Evolutionary conservation across 1,140 invertebrate genomes (phyloP).

Genomic region (Agrypnia vestita): DNA sequence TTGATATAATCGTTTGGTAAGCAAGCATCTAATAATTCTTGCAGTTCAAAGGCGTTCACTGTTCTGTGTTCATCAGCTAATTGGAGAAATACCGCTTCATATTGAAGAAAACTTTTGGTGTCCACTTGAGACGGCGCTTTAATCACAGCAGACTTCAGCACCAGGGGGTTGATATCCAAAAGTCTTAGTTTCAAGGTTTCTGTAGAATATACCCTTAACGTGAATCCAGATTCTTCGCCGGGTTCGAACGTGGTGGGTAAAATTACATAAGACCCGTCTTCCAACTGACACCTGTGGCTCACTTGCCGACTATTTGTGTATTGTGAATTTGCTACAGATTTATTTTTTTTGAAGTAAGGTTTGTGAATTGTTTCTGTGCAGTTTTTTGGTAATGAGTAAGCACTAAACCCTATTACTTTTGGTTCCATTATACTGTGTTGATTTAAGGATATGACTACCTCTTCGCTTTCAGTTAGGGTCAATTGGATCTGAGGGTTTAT

Average conservation of each 20-base stretch:
- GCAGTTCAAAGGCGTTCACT: conserved; percentile 93
- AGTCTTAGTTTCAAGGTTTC: conserved; percentile 89
- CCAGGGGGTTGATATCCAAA: conserved; percentile 82
- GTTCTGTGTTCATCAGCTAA: conserved; percentile 91
- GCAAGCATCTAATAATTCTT: conserved; percentile 92
- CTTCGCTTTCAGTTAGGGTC: conserved; percentile 86
- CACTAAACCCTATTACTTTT: conserved; percentile 94
- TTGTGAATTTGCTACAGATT: conserved; percentile 90
- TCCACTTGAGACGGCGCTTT: conserved; percentile 80
- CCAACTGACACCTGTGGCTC: conserved; percentile 84
- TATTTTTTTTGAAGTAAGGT: conserved; percentile 90
- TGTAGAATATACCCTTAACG: conserved; percentile 85
- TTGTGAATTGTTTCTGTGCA: conserved; percentile 77
- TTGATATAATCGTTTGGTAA: conserved; percentile 96
- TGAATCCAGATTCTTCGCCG: conserved; percentile 90
- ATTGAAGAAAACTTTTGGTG: conserved; percentile 86
- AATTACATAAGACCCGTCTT: conserved; percentile 88
- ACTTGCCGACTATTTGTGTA: conserved; percentile 95
- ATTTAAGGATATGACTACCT: conserved; percentile 89
- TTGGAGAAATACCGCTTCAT: conserved; percentile 92
- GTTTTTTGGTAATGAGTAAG: conserved; percentile 80
- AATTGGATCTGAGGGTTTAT: conserved; percentile 93
- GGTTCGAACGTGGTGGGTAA: conserved; percentile 95
- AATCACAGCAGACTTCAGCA: conserved; percentile 82
- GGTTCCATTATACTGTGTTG: conserved; percentile 94